Conservation (phyloP, 1,140 invertebrate genomes). For the Drosophila gunungcola region DNA sequence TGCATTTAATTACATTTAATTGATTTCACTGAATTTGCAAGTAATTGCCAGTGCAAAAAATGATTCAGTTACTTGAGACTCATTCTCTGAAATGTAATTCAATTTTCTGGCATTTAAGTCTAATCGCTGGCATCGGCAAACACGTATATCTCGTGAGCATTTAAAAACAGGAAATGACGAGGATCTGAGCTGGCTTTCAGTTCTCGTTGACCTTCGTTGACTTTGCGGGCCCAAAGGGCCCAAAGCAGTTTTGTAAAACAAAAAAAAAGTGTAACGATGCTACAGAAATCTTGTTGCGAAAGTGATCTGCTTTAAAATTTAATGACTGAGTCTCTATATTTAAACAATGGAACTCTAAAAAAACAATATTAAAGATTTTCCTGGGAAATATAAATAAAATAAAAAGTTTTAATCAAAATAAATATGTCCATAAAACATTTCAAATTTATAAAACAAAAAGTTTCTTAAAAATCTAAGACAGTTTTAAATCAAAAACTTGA, state of each 20-base stretch:
- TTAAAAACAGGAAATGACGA: constrained; percentile 62
- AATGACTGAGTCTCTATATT: too few species aligned
- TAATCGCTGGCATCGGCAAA: constrained; percentile 24
- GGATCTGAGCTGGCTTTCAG: constrained; percentile 49
- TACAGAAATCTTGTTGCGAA: background rate
- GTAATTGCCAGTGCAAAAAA: constrained; percentile 22
- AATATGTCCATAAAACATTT: too few species aligned
- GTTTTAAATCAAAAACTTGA: too few species aligned
- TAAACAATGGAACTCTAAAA: too few species aligned
- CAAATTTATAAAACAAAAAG: too few species aligned
- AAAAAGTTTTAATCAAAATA: too few species aligned
- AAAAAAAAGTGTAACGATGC: background rate
- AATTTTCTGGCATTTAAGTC: constrained; percentile 24
- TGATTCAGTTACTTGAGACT: constrained; percentile 48
- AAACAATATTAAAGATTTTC: too few species aligned
- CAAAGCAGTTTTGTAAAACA: background rate
- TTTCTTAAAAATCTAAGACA: too few species aligned
- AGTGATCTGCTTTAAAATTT: background rate
- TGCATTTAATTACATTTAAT: constrained; percentile 57
- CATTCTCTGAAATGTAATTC: constrained; percentile 25
- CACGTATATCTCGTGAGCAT: constrained; percentile 8
- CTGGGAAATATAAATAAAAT: too few species aligned
- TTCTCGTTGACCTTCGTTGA: constrained; percentile 37
- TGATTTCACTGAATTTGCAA: constrained; percentile 24
- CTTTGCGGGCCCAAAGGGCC: constrained; percentile 1